Conservation (phyloP, 2,888 invertebrate species). For the Drosophila neotestacea region DNA sequence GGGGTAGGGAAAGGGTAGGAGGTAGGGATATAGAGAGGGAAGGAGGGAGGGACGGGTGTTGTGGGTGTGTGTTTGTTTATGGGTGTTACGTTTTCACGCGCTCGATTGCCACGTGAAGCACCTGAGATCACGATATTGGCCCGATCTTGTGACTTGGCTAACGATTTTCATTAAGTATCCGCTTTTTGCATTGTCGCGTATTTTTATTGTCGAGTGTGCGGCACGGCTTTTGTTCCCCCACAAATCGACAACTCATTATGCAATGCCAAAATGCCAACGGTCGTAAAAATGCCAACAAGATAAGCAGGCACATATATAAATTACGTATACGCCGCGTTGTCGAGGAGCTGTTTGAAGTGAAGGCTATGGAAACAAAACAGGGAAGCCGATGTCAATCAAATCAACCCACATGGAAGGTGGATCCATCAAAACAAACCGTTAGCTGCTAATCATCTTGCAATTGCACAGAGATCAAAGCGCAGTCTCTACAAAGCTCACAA, state of each 20-base stretch:
- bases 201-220: constrained; percentile 11
- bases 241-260: constrained; percentile 34
- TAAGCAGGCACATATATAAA: constrained; percentile 47
- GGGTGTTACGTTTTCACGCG: constrained; percentile 25
- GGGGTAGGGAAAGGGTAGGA: not conserved
- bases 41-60: not conserved
- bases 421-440: not conserved
- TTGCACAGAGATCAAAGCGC: constrained; percentile 4
- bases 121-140: constrained; percentile 34
- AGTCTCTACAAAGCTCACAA: not conserved
- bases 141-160: constrained; percentile 51
- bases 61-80: constrained; percentile 13
- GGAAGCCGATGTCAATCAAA: not conserved
- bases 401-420: not conserved
- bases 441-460: constrained; percentile 9
- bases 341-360: not conserved
- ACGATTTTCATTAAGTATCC: constrained; percentile 24
- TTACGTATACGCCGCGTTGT: constrained; percentile 55
- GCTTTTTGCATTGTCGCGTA: constrained; percentile 5
- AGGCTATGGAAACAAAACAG: not conserved
- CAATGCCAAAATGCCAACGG: constrained; percentile 48
- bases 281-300: constrained; percentile 30
- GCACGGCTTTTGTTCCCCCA: constrained; percentile 4
- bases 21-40: too few species aligned
- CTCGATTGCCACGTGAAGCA: constrained; percentile 25